These are phyloP conservation scores for Hippocampus comes DNA, from an alignment of 2,113 vertebrate species.

Conservation along the genomic window DNA sequence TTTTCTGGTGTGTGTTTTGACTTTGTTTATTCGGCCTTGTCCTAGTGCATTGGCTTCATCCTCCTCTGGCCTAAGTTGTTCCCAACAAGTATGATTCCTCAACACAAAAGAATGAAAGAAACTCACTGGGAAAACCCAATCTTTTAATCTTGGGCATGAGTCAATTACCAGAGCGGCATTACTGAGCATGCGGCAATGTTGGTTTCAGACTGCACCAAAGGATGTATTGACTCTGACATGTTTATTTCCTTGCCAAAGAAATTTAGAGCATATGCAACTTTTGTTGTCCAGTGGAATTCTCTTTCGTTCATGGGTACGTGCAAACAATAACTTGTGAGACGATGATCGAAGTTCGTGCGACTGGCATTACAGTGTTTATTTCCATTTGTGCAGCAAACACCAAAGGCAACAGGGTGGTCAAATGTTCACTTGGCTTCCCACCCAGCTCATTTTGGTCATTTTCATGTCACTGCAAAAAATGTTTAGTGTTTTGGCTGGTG, in stretches of 20 bases:
- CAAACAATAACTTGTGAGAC: conserved; percentile 37
- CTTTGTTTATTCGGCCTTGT: conserved; percentile 70
- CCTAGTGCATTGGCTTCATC: conserved; percentile 51
- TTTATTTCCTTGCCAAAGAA: conserved; percentile 69
- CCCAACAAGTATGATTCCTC: conserved; percentile 62
- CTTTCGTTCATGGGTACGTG: conserved; percentile 36
- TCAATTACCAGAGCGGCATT: conserved; percentile 62
- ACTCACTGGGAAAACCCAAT: conserved; percentile 53
- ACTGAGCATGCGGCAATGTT: conserved; percentile 37
- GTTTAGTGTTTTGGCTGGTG: conserved; percentile 3
- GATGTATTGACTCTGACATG: conserved; percentile 71
- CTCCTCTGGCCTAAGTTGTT: conserved; percentile 60
- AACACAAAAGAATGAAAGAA: conserved; percentile 63
- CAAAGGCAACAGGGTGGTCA: conserved; percentile 4
- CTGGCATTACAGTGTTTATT: conserved; percentile 33
- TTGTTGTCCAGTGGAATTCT: conserved; percentile 53
- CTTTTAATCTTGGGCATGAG: conserved; percentile 66
- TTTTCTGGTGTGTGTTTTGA: conserved; percentile 46
- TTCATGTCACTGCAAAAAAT: conserved; percentile 4
- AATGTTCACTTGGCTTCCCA: conserved; percentile 11
- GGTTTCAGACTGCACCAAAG: conserved; percentile 38
- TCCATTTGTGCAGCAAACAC: conserved; percentile 19
- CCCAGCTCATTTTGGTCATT: conserved; percentile 2
- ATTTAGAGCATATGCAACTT: conserved; percentile 44
- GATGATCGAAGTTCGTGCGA: conserved; percentile 20